These are phyloP conservation scores for Scrobipalpa costella DNA, from an alignment of 2,888 invertebrate species.

Conservation along the genomic window DNA sequence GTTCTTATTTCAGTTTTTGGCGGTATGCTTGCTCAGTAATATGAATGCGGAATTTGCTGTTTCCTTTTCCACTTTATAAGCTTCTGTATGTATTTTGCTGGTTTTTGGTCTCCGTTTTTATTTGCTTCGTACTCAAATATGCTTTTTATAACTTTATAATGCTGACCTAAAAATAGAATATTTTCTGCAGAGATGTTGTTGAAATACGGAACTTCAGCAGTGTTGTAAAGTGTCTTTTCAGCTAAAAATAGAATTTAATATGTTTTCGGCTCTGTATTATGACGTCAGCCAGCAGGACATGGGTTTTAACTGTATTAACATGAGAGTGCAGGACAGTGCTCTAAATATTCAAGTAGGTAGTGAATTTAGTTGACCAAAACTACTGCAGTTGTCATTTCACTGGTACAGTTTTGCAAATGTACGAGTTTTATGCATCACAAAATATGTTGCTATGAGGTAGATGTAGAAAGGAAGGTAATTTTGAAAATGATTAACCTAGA, in stretches of 20 bases:
- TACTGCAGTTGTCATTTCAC: neutral
- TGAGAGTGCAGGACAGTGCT: slow-evolving; percentile 27
- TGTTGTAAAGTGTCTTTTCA: slow-evolving; percentile 1
- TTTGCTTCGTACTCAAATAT: neutral
- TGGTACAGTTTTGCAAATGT: neutral
- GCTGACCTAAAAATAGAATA: neutral
- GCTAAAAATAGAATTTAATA: neutral
- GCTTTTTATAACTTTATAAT: slow-evolving; percentile 3
- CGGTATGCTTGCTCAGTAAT: neutral
- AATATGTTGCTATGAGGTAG: too few species aligned
- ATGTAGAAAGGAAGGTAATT: too few species aligned
- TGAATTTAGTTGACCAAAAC: neutral
- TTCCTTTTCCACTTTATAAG: neutral
- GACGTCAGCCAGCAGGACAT: slow-evolving; percentile 5
- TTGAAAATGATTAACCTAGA: too few species aligned
- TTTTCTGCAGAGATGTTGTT: neutral
- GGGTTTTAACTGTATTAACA: slow-evolving; percentile 21
- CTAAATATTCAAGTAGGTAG: slow-evolving; percentile 6
- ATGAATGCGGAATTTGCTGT: slow-evolving; percentile 3
- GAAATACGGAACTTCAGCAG: neutral
- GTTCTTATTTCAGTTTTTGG: slow-evolving; percentile 13
- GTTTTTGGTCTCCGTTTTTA: neutral
- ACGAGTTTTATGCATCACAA: neutral
- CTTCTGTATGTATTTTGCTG: neutral
- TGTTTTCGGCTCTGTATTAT: slow-evolving; percentile 1